Base-by-base conservation (phyloP, 2,113 vertebrate genomes). In the Nycticebus coucang region DNA sequence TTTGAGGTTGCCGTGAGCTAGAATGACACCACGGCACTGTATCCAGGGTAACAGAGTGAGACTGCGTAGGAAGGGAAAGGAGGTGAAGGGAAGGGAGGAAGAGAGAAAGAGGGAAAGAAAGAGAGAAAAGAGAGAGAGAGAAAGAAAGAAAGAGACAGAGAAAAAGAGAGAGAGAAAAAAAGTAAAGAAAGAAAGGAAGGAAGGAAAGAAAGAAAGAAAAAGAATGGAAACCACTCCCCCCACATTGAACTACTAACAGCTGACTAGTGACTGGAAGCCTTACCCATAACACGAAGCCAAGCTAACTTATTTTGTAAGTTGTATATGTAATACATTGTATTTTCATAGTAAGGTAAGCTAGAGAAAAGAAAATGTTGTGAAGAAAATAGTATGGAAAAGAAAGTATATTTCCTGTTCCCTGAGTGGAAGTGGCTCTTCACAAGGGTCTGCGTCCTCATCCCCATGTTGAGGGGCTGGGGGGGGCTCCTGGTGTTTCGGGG, bases 301-400 rank as follows among this genome's bases (percentile, higher is more conserved):
- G 26, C 8, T 12, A 10, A 22, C 37, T 8, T 2, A 45, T 26
- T 45, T 7, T 15, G 14, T 28, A 15, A 3, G 3, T 2, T 45
- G 26, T 9, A 45, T 8, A 14, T 45, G 10, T 45, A 3, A 28
- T 9, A 50, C 3, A 17, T 24, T 15, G 41, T 50, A 28, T 75
- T 75, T 41, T 28, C 28, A 28, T 24, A 17, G 45, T 28, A 50
- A 17, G 45, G 72, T 28, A 28, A 75, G 21, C 35, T 24, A 37
- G 72, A 75, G 72, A 28, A 75, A 75, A 8, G 24, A 45, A 75
- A 45, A 75, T 17, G 37, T 24, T 26, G 14, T 15, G 7, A 15
- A 26, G 71, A 74, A 41, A 37, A 35, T 6, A 22, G 3, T 4
- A 41, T 41, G 22, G 71, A 74, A 41, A 22, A 37, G 12, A 41